phyloP scores from a whole-genome alignment of 2,888 invertebrate genomes.

The Sicus ferrugineus region DNA sequence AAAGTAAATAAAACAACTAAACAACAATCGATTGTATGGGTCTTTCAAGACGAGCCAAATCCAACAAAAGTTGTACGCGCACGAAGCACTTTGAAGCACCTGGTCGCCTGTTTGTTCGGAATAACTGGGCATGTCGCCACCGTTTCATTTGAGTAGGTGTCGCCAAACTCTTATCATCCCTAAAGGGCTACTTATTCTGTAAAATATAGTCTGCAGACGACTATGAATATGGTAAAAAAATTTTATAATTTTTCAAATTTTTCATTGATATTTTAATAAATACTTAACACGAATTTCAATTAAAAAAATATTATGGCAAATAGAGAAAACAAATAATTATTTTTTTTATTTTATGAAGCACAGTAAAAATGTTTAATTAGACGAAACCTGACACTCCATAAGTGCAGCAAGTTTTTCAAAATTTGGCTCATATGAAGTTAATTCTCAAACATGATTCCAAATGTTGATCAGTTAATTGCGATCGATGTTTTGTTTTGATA shows the following conservation, averaged over 20 bases:
- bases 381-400: slow-evolving; percentile 8
- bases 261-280: slow-evolving; percentile 3
- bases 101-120: too few species aligned
- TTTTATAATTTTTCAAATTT: background rate
- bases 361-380: too few species aligned
- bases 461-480: slow-evolving; percentile 11
- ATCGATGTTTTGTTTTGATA: slow-evolving; percentile 5
- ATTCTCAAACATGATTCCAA: slow-evolving; percentile 3
- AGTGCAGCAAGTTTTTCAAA: slow-evolving; percentile 5
- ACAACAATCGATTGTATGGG: background rate
- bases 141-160: too few species aligned
- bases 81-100: too few species aligned
- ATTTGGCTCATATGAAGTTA: slow-evolving; percentile 8
- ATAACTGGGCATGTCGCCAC: too few species aligned
- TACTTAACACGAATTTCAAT: slow-evolving; percentile 2
- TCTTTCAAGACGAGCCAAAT: too few species aligned
- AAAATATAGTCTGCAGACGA: slow-evolving; percentile 10
- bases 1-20: background rate
- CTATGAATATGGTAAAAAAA: slow-evolving; percentile 2
- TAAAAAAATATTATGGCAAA: slow-evolving; percentile 10
- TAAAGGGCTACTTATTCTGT: slow-evolving; percentile 5
- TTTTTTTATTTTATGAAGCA: too few species aligned
- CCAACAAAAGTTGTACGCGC: too few species aligned
- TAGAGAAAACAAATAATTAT: slow-evolving; percentile 6
- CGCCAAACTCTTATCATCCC: slow-evolving; percentile 2